Conservation (phyloP, 1,140 invertebrate species). For the Vanessa atalanta region DNA sequence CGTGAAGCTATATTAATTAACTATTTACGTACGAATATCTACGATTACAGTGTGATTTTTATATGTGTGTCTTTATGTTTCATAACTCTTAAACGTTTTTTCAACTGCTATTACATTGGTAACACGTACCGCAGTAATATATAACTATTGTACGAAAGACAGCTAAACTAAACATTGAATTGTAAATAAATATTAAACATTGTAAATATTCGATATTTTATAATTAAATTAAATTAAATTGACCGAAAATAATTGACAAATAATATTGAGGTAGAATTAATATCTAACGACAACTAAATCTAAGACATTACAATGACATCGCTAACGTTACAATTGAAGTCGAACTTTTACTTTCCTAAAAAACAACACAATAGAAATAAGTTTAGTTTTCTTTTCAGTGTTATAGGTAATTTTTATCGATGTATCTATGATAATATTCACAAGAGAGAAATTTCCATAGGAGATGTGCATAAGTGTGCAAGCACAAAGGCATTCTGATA, state of each 20-base stretch:
- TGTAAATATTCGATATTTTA: slow-evolving; percentile 21
- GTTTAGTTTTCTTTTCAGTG: too few relatives aligned
- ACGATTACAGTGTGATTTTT: background rate
- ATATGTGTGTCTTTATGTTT: background rate
- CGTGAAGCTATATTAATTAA: slow-evolving; percentile 33
- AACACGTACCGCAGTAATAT: too few relatives aligned
- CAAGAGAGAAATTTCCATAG: too few relatives aligned
- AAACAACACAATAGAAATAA: too few relatives aligned
- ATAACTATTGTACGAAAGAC: slow-evolving; percentile 6
- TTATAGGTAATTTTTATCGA: too few relatives aligned
- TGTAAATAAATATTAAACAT: slow-evolving; percentile 38
- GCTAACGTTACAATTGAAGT: slow-evolving; percentile 6
- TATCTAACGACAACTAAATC: slow-evolving; percentile 11
- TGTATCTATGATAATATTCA: too few relatives aligned
- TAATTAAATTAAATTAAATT: slow-evolving; percentile 28
- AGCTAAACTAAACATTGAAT: background rate
- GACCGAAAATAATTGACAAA: slow-evolving; percentile 50
- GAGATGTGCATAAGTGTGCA: too few relatives aligned
- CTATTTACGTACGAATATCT: background rate
- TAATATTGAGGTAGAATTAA: slow-evolving; percentile 42
- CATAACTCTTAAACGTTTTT: too few relatives aligned
- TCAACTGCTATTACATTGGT: too few relatives aligned
- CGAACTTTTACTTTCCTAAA: too few relatives aligned
- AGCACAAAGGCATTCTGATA: too few relatives aligned
- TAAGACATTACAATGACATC: background rate